Evolutionary conservation across 2,797 vertebrate species (phyloP).

Genomic region (Tragelaphus eurycerus): DNA sequence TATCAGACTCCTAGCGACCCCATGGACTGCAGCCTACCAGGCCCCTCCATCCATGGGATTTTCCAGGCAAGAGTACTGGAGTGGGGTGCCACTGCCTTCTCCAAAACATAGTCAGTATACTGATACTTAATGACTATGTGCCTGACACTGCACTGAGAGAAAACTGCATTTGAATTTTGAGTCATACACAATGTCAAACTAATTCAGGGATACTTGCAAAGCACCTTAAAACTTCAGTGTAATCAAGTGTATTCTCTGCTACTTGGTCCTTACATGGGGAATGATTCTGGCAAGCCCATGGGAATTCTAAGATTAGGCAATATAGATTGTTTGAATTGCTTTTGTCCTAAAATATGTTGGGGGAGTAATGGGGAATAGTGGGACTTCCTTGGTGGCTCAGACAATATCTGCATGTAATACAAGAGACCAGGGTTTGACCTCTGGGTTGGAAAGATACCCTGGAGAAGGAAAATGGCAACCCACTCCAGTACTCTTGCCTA

Average conservation of each 20-base stretch:
- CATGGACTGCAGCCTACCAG: no score
- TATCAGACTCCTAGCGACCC: no score
- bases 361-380: neutral
- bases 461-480: neutral
- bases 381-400: neutral
- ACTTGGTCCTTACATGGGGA: neutral
- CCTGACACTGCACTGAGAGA: neutral
- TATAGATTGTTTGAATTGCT: neutral
- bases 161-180: neutral
- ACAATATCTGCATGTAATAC: neutral
- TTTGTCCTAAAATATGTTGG: neutral
- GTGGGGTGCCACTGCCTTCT: no score
- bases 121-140: neutral
- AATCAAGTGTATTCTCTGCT: neutral
- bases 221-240: neutral
- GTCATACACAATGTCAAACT: neutral
- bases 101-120: neutral
- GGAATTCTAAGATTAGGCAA: neutral
- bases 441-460: neutral
- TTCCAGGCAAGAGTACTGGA: no score
- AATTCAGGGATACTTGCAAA: neutral
- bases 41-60: no score
- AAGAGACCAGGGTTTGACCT: neutral
- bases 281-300: neutral
- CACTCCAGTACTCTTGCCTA: neutral